Evolutionary conservation across 2,113 vertebrate species (phyloP).

Genomic region (Ceratotherium simum): DNA sequence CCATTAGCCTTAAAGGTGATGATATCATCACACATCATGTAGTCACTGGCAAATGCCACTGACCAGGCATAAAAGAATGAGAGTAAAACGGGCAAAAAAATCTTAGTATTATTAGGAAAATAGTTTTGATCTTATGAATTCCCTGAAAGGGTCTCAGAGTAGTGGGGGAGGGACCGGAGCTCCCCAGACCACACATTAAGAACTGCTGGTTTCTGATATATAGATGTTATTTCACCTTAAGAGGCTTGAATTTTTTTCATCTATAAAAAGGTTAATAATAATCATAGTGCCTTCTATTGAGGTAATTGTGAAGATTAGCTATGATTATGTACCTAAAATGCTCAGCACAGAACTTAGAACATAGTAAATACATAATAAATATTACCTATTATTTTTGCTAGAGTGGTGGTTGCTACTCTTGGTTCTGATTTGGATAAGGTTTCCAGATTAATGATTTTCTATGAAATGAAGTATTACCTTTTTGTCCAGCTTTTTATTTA

Average conservation of each 20-base stretch:
- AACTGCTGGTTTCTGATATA: not conserved
- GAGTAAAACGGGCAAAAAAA: not conserved
- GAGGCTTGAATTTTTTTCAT: constrained; percentile 4
- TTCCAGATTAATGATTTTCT: not conserved
- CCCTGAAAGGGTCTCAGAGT: not conserved
- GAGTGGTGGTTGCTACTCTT: not conserved
- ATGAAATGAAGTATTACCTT: not conserved
- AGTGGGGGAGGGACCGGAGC: too few relatives aligned
- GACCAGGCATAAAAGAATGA: not conserved
- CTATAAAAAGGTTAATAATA: not conserved
- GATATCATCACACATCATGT: not conserved
- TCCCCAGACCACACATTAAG: not conserved
- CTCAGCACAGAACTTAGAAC: not conserved
- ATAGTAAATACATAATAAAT: not conserved
- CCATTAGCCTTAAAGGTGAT: not conserved
- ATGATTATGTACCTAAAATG: not conserved
- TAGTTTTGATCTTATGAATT: constrained; percentile 1
- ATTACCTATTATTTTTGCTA: not conserved
- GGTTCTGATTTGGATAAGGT: not conserved
- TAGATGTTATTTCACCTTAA: not conserved
- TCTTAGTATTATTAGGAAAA: not conserved
- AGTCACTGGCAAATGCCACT: not conserved
- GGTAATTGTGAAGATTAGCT: not conserved
- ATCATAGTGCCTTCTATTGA: not conserved
- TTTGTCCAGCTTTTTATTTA: constrained; percentile 18